Conservation (phyloP, 2,797 vertebrate species). For the Silurus aristotelis region DNA sequence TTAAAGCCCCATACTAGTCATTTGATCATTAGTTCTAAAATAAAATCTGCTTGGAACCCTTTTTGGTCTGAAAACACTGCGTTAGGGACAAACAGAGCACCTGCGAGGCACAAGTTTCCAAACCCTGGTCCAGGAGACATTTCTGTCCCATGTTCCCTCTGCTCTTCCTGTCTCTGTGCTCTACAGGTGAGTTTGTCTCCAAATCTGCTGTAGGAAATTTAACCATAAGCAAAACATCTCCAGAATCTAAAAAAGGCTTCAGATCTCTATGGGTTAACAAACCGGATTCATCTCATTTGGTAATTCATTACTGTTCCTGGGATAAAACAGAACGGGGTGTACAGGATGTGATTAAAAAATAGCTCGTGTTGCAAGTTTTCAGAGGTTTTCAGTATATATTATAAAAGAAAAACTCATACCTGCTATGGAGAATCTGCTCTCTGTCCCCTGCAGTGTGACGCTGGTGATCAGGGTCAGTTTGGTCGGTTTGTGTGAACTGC, state of each 20-base stretch:
- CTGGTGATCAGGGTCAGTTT: too few relatives aligned
- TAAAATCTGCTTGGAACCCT: neutral
- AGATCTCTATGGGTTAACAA: neutral
- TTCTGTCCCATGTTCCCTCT: too few relatives aligned
- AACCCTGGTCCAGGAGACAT: neutral
- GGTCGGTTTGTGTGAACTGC: neutral
- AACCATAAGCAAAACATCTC: too few relatives aligned
- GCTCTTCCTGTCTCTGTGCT: neutral
- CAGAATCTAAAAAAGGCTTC: too few relatives aligned
- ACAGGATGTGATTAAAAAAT: neutral
- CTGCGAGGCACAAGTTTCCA: neutral
- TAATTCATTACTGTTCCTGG: neutral
- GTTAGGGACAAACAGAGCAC: neutral
- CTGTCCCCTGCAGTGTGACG: neutral
- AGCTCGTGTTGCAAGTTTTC: neutral
- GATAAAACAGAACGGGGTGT: neutral
- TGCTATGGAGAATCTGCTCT: neutral
- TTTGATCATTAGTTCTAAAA: neutral
- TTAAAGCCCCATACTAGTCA: too few relatives aligned
- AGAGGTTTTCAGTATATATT: neutral
- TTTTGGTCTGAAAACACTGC: neutral
- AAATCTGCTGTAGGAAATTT: too few relatives aligned
- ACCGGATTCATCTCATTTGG: neutral
- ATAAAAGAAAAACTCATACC: neutral
- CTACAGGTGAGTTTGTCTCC: neutral